Percentiles rank a stretch among this genome's conserved stretches.
Conservation (phyloP, 1,140 invertebrate species). For the Calycopis cecrops region DNA sequence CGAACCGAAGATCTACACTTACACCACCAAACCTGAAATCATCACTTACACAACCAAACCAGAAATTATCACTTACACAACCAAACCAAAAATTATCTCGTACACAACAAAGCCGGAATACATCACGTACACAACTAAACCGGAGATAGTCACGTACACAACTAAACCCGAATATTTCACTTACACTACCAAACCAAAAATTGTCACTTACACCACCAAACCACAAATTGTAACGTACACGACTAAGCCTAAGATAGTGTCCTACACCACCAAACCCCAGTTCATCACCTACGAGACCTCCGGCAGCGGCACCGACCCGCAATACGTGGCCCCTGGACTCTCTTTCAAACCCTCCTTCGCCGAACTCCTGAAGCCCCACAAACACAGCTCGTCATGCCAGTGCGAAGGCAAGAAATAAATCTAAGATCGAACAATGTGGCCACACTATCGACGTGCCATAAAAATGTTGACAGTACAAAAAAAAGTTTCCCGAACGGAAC, state of each 20-base stretch:
- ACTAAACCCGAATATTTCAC: conserved; percentile 50
- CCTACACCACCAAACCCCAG: conserved; percentile 50
- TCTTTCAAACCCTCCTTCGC: conserved; percentile 54
- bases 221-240: conserved; percentile 51
- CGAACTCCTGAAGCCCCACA: conserved; percentile 39
- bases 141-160: conserved; percentile 49
- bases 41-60: conserved; percentile 41
- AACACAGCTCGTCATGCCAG: conserved; percentile 52
- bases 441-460: conserved; percentile 42
- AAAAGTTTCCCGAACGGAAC: background rate
- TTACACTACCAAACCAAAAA: conserved; percentile 51
- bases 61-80: conserved; percentile 35
- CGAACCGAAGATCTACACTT: conserved; percentile 39
- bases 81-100: conserved; percentile 40
- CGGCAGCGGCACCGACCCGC: conserved; percentile 52
- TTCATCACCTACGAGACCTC: conserved; percentile 56
- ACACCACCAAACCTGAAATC: conserved; percentile 38
- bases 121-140: conserved; percentile 50
- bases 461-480: conserved; percentile 19
- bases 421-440: conserved; percentile 42
- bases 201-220: conserved; percentile 54
- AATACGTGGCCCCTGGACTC: conserved; percentile 50
- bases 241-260: conserved; percentile 46
- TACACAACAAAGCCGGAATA: conserved; percentile 45
- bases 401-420: conserved; percentile 37